A percentile compares a stretch with the other conserved stretches of the same genome.
These are phyloP conservation scores for Pungitius pungitius DNA, from an alignment of 2,113 vertebrate species.

Conservation along the genomic window DNA sequence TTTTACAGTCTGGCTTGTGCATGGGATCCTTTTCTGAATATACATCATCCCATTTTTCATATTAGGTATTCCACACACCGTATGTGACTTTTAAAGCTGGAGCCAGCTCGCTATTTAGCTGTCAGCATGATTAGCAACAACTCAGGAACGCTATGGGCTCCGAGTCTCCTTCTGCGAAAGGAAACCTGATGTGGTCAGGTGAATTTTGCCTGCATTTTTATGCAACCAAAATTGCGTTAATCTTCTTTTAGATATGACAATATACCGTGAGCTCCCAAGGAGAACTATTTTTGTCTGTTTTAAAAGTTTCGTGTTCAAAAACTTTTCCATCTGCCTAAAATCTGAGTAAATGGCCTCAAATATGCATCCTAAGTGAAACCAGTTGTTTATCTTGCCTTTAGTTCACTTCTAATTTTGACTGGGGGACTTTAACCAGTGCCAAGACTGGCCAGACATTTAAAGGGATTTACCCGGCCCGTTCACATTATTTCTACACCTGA, in stretches of 20 bases:
- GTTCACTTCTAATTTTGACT: slow-evolving; percentile 70
- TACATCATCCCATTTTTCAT: slow-evolving; percentile 45
- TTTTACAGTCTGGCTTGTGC: slow-evolving; percentile 19
- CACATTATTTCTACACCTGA: slow-evolving; percentile 56
- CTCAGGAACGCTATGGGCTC: slow-evolving; percentile 35
- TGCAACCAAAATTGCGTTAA: slow-evolving; percentile 53
- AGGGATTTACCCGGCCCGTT: slow-evolving; percentile 43
- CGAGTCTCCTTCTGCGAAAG: slow-evolving; percentile 44
- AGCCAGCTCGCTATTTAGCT: slow-evolving; percentile 38
- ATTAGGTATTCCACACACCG: slow-evolving; percentile 40
- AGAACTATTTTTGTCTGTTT: slow-evolving; percentile 28
- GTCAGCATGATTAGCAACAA: slow-evolving; percentile 45
- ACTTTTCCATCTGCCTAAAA: slow-evolving; percentile 44
- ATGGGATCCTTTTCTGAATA: slow-evolving; percentile 38
- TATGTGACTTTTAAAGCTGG: slow-evolving; percentile 39
- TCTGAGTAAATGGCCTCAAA: slow-evolving; percentile 68
- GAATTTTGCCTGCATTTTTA: slow-evolving; percentile 38
- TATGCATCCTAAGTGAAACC: slow-evolving; percentile 70
- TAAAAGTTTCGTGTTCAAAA: slow-evolving; percentile 52
- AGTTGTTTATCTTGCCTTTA: slow-evolving; percentile 66
- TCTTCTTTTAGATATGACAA: slow-evolving; percentile 37
- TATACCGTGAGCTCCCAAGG: slow-evolving; percentile 19
- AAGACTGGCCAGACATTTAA: slow-evolving; percentile 38
- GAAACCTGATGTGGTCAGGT: slow-evolving; percentile 52
- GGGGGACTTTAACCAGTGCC: slow-evolving; percentile 49